Evolutionary conservation across 2,113 vertebrate species (phyloP).

Genomic region (Oceanites oceanicus): DNA sequence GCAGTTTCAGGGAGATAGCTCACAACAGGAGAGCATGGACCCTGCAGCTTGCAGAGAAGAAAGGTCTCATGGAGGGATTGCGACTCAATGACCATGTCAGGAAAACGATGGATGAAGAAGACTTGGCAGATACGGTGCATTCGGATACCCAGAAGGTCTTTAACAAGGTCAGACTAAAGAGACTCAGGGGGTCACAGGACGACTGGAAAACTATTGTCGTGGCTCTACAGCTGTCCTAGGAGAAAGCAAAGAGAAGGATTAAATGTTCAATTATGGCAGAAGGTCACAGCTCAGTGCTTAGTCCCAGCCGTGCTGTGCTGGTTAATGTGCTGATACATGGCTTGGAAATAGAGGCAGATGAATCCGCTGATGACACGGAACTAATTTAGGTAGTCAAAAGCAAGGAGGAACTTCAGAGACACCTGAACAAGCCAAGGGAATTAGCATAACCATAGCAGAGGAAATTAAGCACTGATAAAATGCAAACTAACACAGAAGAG

Average conservation of each 20-base stretch:
- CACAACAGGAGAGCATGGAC: background rate
- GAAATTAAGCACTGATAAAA: background rate
- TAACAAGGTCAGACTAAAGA: background rate
- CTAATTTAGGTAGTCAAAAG: background rate
- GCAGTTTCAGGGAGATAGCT: background rate
- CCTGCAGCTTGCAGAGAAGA: background rate
- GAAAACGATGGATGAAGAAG: background rate
- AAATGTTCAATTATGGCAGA: background rate
- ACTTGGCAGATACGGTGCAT: background rate
- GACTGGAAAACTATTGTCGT: background rate
- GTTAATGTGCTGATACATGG: background rate
- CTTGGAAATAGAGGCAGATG: background rate
- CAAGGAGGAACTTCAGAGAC: background rate
- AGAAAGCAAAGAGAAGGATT: background rate
- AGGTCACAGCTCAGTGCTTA: background rate
- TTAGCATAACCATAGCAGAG: background rate
- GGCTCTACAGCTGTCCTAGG: background rate
- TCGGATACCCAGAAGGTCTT: background rate
- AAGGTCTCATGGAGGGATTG: background rate
- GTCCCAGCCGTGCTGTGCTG: background rate
- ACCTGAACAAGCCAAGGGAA: background rate
- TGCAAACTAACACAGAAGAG: background rate
- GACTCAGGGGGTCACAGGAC: background rate
- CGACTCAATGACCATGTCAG: background rate
- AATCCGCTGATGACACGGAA: background rate